Evolutionary conservation across 2,797 vertebrate species (phyloP), one percentile per base, ranked within the genome.

Genomic region (Intellagama lesueurii): DNA sequence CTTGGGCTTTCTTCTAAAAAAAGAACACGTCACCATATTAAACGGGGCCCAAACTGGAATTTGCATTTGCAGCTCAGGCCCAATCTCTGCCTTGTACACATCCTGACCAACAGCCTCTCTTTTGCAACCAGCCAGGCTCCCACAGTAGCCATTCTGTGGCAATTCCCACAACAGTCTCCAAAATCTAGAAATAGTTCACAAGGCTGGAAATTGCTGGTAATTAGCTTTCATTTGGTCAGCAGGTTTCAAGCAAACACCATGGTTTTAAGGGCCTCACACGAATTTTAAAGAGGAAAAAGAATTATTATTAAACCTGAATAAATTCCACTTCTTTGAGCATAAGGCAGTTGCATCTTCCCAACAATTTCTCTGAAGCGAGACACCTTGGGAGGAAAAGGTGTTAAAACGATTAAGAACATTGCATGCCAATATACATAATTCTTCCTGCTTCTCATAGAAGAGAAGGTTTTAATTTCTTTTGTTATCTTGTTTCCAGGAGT

Each of bases 331-430:
- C 7, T 8, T n/a, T 86, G 22, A 84, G 0, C 1, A 19, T 8
- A 1, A 49, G 83, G n/a, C 1, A 9, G n/a, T 5, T 91, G 83
- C 3, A 89, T 28, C 69, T 30, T 91, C 70, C 9, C 88, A 80
- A 89, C 90, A 9, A 87, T 4, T 44, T 87, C 88, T 56, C 16
- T 87, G 87, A 91, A 91, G 69, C 69, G 88, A 84, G 75, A 91
- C 0, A 28, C 1, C 90, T 91, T 52, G 49, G 52, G 40, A 72
- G 14, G n/a, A 5, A 72, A 79, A 83, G 83, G 52, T 1, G 14
- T 60, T 35, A 72, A 64, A 64, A 72, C 52, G 86, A 79, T 5
- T 79, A 8, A n/a, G 8, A 12, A 81, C 28, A 75, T 9, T 35
- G 40, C 35, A 86, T 83, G 28, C 16, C 49, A 66, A 17, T n/a